These are phyloP conservation scores for Rhagophthalmus giganteus DNA, from an alignment of 2,888 invertebrate genomes.

Conservation along the genomic window DNA sequence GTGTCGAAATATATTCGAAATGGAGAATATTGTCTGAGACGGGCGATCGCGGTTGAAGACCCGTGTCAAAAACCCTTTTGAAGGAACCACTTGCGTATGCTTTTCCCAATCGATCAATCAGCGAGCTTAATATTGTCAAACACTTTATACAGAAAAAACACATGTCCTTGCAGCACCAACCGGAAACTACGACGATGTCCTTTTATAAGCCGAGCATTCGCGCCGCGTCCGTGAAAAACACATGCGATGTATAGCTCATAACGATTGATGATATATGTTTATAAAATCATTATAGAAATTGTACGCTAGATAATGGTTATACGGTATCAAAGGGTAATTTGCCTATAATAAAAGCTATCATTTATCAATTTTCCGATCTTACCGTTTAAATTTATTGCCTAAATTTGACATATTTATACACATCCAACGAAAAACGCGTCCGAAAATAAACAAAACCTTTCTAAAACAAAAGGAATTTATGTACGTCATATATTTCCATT, in stretches of 20 bases:
- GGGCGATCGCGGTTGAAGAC: constrained; percentile 7
- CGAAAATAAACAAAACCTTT: constrained; percentile 23
- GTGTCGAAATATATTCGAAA: too few species aligned
- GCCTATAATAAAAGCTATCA: constrained; percentile 15
- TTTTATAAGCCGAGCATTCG: too few species aligned
- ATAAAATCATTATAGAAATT: constrained; percentile 19
- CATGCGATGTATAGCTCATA: too few species aligned
- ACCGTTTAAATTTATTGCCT: constrained; percentile 18
- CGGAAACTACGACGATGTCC: constrained; percentile 6
- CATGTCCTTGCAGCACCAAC: constrained; percentile 9
- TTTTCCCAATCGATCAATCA: constrained; percentile 44
- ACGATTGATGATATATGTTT: constrained; percentile 12
- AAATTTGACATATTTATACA: constrained; percentile 25
- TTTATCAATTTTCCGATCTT: constrained; percentile 26
- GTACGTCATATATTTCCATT: constrained; percentile 27
- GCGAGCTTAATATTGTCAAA: constrained; percentile 44
- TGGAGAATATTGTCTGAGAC: constrained; percentile 1
- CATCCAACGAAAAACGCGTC: constrained; percentile 15
- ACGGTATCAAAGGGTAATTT: constrained; percentile 16
- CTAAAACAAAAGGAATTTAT: constrained; percentile 29
- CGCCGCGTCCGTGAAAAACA: too few species aligned
- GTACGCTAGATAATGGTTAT: constrained; percentile 12
- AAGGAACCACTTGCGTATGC: constrained; percentile 42
- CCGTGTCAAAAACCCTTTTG: constrained; percentile 28
- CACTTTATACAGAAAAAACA: constrained; percentile 33